Evolutionary conservation across 1,140 invertebrate genomes (phyloP), one percentile per base, ranked within the genome.

Genomic region (Lasaia peninsularis): DNA sequence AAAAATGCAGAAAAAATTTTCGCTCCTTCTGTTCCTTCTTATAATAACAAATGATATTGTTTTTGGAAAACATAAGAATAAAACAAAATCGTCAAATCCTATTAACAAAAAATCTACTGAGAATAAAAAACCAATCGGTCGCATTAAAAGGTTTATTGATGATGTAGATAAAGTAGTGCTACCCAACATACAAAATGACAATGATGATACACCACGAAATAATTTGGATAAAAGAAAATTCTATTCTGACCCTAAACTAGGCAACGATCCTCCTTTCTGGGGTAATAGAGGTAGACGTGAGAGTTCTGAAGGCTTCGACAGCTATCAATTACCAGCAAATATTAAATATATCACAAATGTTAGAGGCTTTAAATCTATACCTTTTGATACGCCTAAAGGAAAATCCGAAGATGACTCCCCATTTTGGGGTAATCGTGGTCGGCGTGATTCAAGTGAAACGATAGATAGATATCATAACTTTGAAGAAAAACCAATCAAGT

Each of bases 201-300:
- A 48, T 20, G 40, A 48, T 20, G 40, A 32, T 31, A 31, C 37
- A 52, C 14, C 40, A 58, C 21, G 9, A 37, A 53, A 2, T 24
- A 52, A 51, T 44, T 52, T 34, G 7, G 62, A 57, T n/a, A 56
- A 58, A 28, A 52, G 34, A 16, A 62, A 63, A 54, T 56, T 44
- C 18, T 44, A 24, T 32, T 32, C 37, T 5, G 24, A 48, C 6
- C 50, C 58, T 1, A 63, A 58, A 32, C 21, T 65, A 9, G 65
- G 67, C 6, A 67, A 77, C 28, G 73, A 81, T 9, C 51, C 60
- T 37, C 83, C 81, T 12, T 88, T 88, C 65, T 86, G 84, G 82
- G 82, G 68, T 9, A 73, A 58, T 6, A 66, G 81, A 65, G 84
- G 80, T 9, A 68, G 76, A 58, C 59, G 80, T 14, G 78, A 82